These are phyloP conservation scores for Bucorvus abyssinicus DNA, from an alignment of 2,797 vertebrate genomes.

Conservation along the genomic window DNA sequence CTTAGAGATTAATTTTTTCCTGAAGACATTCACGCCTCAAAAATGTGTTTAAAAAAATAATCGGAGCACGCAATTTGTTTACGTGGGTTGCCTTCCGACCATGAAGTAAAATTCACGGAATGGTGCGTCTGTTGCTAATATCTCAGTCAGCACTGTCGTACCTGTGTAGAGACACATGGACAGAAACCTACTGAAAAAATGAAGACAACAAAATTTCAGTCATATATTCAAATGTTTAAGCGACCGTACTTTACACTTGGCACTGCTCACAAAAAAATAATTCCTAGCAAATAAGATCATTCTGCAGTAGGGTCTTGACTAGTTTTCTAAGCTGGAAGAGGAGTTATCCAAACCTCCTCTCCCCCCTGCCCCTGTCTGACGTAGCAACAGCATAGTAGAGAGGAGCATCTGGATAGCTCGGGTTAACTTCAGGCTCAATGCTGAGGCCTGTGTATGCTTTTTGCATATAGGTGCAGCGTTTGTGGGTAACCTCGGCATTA, in stretches of 20 bases:
- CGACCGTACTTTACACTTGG: not conserved
- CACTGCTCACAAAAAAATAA: not conserved
- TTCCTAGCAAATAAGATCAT: not conserved
- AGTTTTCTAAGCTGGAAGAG: not conserved
- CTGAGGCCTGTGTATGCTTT: not conserved
- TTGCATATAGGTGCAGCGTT: not conserved
- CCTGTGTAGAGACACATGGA: not conserved
- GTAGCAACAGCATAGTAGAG: not conserved
- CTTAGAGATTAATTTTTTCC: not conserved
- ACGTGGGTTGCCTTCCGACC: not conserved
- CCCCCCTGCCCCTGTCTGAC: not conserved
- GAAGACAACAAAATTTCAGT: not conserved
- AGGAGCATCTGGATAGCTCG: not conserved
- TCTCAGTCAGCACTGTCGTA: not conserved
- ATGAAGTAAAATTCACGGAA: not conserved
- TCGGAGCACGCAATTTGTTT: not conserved
- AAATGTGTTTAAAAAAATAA: not conserved
- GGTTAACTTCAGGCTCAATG: not conserved
- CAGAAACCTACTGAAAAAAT: not conserved
- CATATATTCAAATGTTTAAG: not conserved
- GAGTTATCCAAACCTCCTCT: not conserved
- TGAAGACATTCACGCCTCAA: not conserved
- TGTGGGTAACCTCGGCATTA: not conserved
- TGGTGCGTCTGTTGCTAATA: not conserved
- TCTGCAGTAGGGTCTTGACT: not conserved